Evolutionary conservation across 92 coral and sea anemone genomes (phyloP).

Genomic region (Porites evermanni): DNA sequence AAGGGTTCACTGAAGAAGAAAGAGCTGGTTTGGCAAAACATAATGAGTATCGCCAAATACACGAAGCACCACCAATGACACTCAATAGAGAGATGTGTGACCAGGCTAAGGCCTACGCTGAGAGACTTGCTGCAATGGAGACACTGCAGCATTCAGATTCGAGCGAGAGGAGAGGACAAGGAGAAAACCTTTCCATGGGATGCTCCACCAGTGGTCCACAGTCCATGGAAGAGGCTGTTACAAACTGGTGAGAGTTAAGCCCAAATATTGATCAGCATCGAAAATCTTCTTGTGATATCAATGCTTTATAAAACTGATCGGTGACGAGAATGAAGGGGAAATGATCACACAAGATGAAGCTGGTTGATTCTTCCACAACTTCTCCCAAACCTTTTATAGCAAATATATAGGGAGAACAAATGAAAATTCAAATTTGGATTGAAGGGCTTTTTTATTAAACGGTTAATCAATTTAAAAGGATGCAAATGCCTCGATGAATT

Average conservation of each 20-base stretch:
- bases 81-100: slow-evolving; percentile 61
- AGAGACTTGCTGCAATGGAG: slow-evolving; percentile 43
- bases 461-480: too few relatives aligned
- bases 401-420: too few relatives aligned
- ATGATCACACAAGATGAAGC: too few relatives aligned
- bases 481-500: too few relatives aligned
- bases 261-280: too few relatives aligned
- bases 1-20: slow-evolving; percentile 42
- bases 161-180: slow-evolving; percentile 65
- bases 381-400: too few relatives aligned
- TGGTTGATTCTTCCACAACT: too few relatives aligned
- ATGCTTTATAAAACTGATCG: too few relatives aligned
- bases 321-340: too few relatives aligned
- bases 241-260: slow-evolving; percentile 44
- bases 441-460: too few relatives aligned
- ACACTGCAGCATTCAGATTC: slow-evolving; percentile 48
- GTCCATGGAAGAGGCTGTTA: slow-evolving; percentile 8
- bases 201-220: slow-evolving; percentile 36
- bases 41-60: slow-evolving; percentile 67
- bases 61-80: slow-evolving; percentile 59
- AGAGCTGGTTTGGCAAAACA: slow-evolving; percentile 63
- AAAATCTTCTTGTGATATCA: too few relatives aligned
- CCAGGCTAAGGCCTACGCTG: slow-evolving; percentile 71
- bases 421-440: too few relatives aligned
- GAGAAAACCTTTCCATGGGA: slow-evolving; percentile 75